phyloP scores from a whole-genome alignment of 2,797 vertebrate species.

The Alectoris magna region DNA sequence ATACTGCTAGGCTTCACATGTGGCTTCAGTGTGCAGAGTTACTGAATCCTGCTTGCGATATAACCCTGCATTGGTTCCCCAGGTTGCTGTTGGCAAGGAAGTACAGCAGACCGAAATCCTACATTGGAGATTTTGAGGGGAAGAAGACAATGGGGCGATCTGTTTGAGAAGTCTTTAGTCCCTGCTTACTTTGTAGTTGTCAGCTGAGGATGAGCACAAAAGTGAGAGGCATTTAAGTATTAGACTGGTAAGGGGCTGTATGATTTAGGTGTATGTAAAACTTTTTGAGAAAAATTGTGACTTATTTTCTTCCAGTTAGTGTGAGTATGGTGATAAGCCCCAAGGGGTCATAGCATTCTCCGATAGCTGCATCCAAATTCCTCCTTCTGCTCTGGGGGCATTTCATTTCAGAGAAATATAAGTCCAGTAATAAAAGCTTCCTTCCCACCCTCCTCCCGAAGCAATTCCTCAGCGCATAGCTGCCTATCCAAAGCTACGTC shows the following conservation, averaged over 20 bases:
- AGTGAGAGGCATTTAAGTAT: neutral
- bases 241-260: neutral
- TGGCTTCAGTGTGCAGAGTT: neutral
- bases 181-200: rapidly evolving
- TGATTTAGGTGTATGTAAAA: neutral
- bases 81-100: neutral
- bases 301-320: neutral
- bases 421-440: constrained; percentile 39
- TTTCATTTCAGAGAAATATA: constrained; percentile 46
- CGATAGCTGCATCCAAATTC: neutral
- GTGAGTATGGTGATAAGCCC: neutral
- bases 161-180: neutral
- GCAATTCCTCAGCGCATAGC: constrained; percentile 40
- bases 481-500: constrained; percentile 37
- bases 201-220: neutral
- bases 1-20: neutral
- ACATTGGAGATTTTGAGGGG: neutral
- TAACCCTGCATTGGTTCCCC: neutral
- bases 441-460: constrained; percentile 5
- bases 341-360: neutral
- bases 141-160: neutral
- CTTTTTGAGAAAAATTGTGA: neutral
- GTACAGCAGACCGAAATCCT: neutral
- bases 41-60: neutral
- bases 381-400: neutral